Conservation (phyloP, 2,888 invertebrate species). For the Cosmopolites sordidus region DNA sequence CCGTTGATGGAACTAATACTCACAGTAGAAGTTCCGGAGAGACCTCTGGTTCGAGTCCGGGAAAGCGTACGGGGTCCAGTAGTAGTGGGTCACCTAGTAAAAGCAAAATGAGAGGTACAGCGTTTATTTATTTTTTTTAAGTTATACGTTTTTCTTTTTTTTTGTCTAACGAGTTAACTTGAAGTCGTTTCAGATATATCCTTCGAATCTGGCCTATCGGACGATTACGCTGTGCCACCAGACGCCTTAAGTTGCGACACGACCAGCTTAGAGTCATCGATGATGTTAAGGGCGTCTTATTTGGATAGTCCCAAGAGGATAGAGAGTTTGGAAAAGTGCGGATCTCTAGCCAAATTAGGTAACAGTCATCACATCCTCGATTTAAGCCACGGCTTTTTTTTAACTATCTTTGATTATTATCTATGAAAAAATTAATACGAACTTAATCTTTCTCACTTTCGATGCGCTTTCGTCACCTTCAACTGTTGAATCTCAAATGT, state of each 20-base stretch:
- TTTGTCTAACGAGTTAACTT: conserved; percentile 33
- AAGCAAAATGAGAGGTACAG: conserved; percentile 71
- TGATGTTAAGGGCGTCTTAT: conserved; percentile 60
- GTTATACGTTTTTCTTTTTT: background rate
- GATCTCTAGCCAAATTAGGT: conserved; percentile 49
- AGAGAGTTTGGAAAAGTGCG: conserved; percentile 77
- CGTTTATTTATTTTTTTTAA: no score
- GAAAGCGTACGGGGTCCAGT: conserved; percentile 62
- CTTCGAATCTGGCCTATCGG: conserved; percentile 89
- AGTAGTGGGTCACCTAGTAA: conserved; percentile 79
- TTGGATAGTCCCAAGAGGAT: conserved; percentile 58
- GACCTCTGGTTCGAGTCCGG: conserved; percentile 78
- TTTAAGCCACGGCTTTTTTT: no score
- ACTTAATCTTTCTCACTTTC: no score
- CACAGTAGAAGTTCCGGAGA: conserved; percentile 85
- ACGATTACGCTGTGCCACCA: conserved; percentile 95
- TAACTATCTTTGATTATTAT: no score
- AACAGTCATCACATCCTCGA: no score
- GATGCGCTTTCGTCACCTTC: no score
- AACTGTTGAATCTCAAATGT: no score
- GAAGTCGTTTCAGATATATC: conserved; percentile 73
- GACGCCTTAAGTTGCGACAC: conserved; percentile 84
- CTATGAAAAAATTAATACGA: no score
- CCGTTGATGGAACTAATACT: conserved; percentile 53
- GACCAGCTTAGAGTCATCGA: conserved; percentile 71